Base-by-base conservation (phyloP, 30 jellyfish, hydroid and myxozoan species). In the Aurelia aurita complex sp. Pacific region DNA sequence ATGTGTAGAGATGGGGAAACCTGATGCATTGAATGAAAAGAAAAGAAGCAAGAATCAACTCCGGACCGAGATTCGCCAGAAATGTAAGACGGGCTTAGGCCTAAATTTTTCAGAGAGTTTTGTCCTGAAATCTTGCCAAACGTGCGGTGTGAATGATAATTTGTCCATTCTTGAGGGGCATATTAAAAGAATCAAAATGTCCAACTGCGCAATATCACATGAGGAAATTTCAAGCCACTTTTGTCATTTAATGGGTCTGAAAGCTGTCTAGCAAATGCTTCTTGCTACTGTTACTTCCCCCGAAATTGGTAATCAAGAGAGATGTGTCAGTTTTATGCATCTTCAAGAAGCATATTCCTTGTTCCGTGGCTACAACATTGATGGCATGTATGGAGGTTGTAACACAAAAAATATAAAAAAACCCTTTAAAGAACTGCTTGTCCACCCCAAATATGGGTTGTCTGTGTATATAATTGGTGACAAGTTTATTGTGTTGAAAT, bases 181-280 rank as follows among this genome's bases (percentile, higher is more conserved):
- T 66, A 66, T 66, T 1, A 66, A 66, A 17, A 52, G 43, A 23
- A 66, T 66, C 10, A 66, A 66, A 66, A 66, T 1, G 3, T 66
- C 76, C 35, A 66, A 66, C 43, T 1, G 43, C 52, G 76, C 76
- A 66, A 2, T 15, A 66, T 66, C 43, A 66, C 3, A 7, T 66
- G 76, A 2, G 3, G 76, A 66, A 66, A 66, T 29, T 29, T 66
- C 76, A 66, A 66, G 76, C 76, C 76, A 66, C 76, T 66, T 66
- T 1, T 66, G 76, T 66, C 76, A 66, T 9, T 66, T 66, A 9
- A 66, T 66, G 76, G 76, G 76, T 66, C 43, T 66, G 43, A 66
- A 66, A 66, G 76, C 76, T 66, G 43, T 66, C 76, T 66, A 52
- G 76, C 76, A 66, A 11, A 66, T 66, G 76, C 76, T 66, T 66